Percentiles rank a stretch among this genome's conserved stretches.
These are phyloP conservation scores for Acanthornis magna DNA, from an alignment of 2,797 vertebrate species.

Conservation along the genomic window DNA sequence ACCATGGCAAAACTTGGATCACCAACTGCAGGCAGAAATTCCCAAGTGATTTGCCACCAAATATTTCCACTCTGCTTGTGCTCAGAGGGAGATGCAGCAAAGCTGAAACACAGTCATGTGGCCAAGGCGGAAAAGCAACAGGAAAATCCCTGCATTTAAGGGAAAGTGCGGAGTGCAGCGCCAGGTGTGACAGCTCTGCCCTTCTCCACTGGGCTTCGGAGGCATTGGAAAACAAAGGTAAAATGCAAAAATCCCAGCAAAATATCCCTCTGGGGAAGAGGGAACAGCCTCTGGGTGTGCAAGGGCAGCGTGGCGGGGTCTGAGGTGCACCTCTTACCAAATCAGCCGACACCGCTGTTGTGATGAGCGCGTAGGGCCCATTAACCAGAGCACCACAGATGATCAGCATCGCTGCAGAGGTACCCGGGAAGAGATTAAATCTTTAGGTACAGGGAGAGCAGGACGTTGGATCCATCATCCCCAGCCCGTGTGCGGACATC, in stretches of 20 bases:
- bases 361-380: slow-evolving; percentile 94
- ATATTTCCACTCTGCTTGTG: not conserved
- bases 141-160: not conserved
- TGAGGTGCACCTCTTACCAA: slow-evolving; percentile 78
- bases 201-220: not conserved
- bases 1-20: not conserved
- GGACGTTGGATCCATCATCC: not conserved
- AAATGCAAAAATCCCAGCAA: not conserved
- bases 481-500: fast-evolving
- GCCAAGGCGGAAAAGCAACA: not conserved
- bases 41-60: not conserved
- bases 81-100: not conserved
- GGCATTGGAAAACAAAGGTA: not conserved
- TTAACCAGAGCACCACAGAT: slow-evolving; percentile 92
- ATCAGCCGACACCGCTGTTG: slow-evolving; percentile 94
- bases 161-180: fast-evolving
- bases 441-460: not conserved
- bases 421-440: not conserved
- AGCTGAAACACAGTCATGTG: not conserved
- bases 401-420: slow-evolving; percentile 85
- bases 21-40: not conserved
- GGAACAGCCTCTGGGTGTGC: not conserved
- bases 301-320: not conserved
- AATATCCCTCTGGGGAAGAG: not conserved
- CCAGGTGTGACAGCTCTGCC: not conserved